Percentiles rank a stretch among this genome's conserved stretches.
Conservation (phyloP, 2,888 invertebrate genomes). For the Acleris laterana region DNA sequence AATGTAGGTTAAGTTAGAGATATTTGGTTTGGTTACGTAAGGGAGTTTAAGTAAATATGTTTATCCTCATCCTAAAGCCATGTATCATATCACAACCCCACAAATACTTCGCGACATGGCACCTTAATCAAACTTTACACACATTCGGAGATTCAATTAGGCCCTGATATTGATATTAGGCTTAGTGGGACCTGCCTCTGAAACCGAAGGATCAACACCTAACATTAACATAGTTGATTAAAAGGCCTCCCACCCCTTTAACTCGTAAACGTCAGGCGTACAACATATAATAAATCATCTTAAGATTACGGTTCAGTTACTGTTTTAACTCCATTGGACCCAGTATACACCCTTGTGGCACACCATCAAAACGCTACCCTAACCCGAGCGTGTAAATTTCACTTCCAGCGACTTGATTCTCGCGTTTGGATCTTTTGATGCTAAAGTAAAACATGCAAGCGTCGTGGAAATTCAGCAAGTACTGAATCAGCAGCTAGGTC, state of each 20-base stretch:
- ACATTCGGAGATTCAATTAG: constrained; percentile 76
- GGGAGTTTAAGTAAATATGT: constrained; percentile 1
- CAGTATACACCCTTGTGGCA: constrained; percentile 50
- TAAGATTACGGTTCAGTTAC: constrained; percentile 78
- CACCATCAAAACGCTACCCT: constrained; percentile 46
- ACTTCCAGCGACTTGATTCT: constrained; percentile 39
- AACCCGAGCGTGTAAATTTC: constrained; percentile 33
- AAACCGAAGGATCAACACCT: constrained; percentile 71
- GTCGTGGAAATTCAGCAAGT: constrained; percentile 68
- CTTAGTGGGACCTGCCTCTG: constrained; percentile 60
- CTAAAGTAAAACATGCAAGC: constrained; percentile 61
- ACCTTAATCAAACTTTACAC: constrained; percentile 72
- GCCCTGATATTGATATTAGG: constrained; percentile 74
- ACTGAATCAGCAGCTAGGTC: constrained; percentile 76
- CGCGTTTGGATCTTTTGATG: constrained; percentile 48
- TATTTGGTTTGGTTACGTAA: constrained; percentile 2
- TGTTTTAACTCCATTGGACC: constrained; percentile 59
- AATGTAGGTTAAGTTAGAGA: not conserved
- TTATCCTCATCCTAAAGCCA: not conserved
- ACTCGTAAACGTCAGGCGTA: constrained; percentile 81
- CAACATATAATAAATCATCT: constrained; percentile 82
- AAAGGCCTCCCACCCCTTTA: constrained; percentile 79
- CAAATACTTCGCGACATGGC: constrained; percentile 48
- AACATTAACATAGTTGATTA: constrained; percentile 84
- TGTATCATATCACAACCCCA: constrained; percentile 42